Conservation (phyloP, 2,797 vertebrate genomes). For the Peromyscus aztecus region DNA sequence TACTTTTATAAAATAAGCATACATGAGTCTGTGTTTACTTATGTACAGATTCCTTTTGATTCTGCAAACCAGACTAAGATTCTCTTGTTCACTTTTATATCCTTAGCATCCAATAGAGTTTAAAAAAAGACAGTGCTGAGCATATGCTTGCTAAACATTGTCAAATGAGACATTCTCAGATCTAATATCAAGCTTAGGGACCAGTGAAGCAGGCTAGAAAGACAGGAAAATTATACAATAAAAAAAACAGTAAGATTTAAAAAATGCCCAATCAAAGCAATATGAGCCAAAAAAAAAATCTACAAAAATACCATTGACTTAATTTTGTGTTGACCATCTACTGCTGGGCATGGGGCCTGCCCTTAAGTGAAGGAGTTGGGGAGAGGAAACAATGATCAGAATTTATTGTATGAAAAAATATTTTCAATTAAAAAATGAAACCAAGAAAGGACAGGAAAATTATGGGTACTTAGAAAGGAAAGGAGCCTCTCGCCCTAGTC, state of each 20-base stretch:
- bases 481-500: background rate
- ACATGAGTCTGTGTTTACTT: background rate
- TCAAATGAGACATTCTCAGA: conserved; percentile 13
- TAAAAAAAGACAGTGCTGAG: background rate
- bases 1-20: conserved; percentile 20
- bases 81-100: conserved; percentile 41
- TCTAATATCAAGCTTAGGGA: conserved; percentile 42
- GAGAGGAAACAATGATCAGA: background rate
- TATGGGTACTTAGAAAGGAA: background rate
- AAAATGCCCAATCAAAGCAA: background rate
- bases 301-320: background rate
- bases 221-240: background rate
- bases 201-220: background rate
- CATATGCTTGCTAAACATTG: background rate
- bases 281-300: background rate
- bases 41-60: conserved; percentile 25
- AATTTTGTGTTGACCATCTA: background rate
- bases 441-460: background rate
- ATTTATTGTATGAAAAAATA: background rate
- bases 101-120: background rate
- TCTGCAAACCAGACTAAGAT: conserved; percentile 1
- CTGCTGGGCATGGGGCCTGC: background rate
- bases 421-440: background rate
- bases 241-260: background rate
- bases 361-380: background rate